Base-by-base conservation (phyloP, 2,888 invertebrate species). In the Drosophila neotestacea region DNA sequence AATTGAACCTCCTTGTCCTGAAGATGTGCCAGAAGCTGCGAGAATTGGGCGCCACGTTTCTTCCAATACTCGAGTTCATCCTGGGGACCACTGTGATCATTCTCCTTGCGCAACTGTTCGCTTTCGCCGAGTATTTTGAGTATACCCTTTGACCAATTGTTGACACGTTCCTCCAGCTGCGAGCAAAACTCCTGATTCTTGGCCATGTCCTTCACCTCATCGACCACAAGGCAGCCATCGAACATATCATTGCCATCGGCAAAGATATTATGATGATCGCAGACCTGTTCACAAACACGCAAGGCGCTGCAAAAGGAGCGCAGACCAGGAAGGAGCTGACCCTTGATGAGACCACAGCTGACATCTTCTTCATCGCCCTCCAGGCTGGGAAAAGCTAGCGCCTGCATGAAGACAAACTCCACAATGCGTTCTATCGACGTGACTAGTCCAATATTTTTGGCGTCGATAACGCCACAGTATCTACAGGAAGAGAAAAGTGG, bases 31-130 rank as follows among this genome's bases (percentile, higher is more conserved):
- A 96, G 94, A 0, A 98, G 94, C 91, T 97, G 97, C 6, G 97
- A 98, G 92, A 99, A 98, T 91, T 97, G 97, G 0, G 98, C 98
- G 41, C 97, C 97, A 36, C 98, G 94, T 86, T 97, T 96, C 93
- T 98, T 98, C 98, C 98, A 99, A 92, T 98, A 98, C 86, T 97
- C 97, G 41, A 99, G 93, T 91, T 99, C 99, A 89, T 98, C 98
- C 90, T 98, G 97, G 0, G 98, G 98, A 0, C 98, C 98, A 58
- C 96, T 96, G 4, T 96, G 96, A 91, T 98, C 98, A 68, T 97
- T 97, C 91, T 98, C 98, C 42, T 97, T 95, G 59, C 98, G 94
- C 72, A 98, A 94, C 91, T 98, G 98, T 90, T 98, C 98, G 89
- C 98, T 98, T 91, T 98, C 98, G 65, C 97, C 96, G 58, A 98